phyloP scores from a whole-genome alignment of 2,113 vertebrate species.

The Paratilapia polleni region DNA sequence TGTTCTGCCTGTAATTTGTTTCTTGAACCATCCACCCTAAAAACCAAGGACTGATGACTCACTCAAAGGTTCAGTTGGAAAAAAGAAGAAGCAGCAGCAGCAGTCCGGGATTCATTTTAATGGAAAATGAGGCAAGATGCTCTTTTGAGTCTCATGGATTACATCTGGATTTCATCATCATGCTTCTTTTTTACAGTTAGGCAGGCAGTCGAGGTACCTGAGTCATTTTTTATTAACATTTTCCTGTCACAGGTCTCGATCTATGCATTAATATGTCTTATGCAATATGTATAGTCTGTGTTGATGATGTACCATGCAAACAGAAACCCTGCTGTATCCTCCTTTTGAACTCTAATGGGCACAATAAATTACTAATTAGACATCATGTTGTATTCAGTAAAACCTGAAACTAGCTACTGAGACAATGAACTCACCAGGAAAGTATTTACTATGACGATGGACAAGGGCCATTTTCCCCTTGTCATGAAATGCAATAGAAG shows the following conservation, averaged over 20 bases:
- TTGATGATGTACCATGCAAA: background rate
- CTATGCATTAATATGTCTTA: background rate
- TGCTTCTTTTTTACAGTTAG: background rate
- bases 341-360: too few species aligned
- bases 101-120: background rate
- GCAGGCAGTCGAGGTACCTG: background rate
- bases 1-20: background rate
- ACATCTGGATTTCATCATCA: slow-evolving; percentile 15
- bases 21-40: background rate
- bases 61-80: background rate
- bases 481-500: too few species aligned
- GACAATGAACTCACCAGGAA: too few species aligned
- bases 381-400: too few species aligned
- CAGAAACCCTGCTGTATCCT: too few species aligned
- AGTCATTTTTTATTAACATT: background rate
- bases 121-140: background rate
- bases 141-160: background rate
- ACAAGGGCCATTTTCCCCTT: too few species aligned
- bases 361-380: too few species aligned
- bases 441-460: too few species aligned
- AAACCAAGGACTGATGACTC: background rate
- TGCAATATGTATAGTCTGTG: background rate
- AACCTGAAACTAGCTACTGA: too few species aligned
- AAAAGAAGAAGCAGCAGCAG: background rate
- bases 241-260: background rate